A percentile compares a stretch with the other conserved stretches of the same genome.
These are phyloP conservation scores for Phoebastria nigripes DNA, from an alignment of 2,797 vertebrate genomes.

Conservation along the genomic window DNA sequence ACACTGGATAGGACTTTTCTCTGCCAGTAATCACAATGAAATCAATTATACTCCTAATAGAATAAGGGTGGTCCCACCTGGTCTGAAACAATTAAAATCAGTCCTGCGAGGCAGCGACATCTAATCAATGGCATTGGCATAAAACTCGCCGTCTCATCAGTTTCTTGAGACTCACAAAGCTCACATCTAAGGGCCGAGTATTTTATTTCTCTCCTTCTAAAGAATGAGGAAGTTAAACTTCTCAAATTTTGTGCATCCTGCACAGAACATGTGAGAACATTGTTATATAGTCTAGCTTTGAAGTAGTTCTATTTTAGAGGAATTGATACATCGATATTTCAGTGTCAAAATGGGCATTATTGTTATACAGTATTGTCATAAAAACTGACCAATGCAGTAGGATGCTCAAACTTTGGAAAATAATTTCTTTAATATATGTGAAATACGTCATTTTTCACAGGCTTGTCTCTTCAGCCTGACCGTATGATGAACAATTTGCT, in stretches of 20 bases:
- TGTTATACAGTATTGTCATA: neutral
- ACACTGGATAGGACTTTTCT: neutral
- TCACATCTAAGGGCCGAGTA: neutral
- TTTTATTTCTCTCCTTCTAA: neutral
- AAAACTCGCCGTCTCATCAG: fast-evolving
- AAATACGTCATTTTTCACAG: neutral
- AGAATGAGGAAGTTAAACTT: neutral
- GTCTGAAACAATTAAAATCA: neutral
- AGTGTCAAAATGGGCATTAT: neutral
- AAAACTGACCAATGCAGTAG: neutral
- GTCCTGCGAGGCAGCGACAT: neutral
- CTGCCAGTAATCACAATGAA: neutral
- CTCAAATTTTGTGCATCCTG: neutral
- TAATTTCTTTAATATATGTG: neutral
- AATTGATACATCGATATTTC: neutral
- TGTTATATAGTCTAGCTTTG: neutral
- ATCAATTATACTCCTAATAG: constrained; percentile 1
- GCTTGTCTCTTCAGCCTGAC: neutral
- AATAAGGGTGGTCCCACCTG: neutral
- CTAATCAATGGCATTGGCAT: neutral
- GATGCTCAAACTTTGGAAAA: neutral
- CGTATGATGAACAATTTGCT: neutral
- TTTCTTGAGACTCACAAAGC: neutral
- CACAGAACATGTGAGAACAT: neutral
- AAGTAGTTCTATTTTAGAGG: neutral